phyloP scores from a whole-genome alignment of 2,113 vertebrate species.

The Panurus biarmicus region DNA sequence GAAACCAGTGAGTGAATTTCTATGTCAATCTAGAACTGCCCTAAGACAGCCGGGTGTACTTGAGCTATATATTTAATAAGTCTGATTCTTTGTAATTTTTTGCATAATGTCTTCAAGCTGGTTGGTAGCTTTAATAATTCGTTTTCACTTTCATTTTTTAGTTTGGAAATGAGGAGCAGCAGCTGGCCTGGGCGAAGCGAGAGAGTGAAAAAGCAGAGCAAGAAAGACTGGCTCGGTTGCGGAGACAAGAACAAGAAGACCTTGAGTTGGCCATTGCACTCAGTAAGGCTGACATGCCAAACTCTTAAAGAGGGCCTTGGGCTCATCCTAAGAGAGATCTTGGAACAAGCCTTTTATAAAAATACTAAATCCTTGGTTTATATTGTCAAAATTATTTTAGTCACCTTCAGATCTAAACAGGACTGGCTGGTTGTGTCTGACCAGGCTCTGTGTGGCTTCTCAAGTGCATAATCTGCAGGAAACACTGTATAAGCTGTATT shows the following conservation, averaged over 20 bases:
- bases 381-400: neutral
- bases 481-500: slow-evolving; percentile 5
- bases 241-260: slow-evolving; percentile 96
- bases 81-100: neutral
- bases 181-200: slow-evolving; percentile 96
- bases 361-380: neutral
- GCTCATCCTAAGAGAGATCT: neutral
- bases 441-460: neutral
- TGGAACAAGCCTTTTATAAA: neutral
- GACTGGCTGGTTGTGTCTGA: neutral
- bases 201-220: slow-evolving; percentile 94
- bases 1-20: neutral
- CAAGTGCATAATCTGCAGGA: neutral
- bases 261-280: slow-evolving; percentile 95
- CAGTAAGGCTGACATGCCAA: slow-evolving; percentile 97
- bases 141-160: slow-evolving; percentile 47
- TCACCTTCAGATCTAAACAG: neutral
- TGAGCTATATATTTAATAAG: neutral
- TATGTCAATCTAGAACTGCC: neutral
- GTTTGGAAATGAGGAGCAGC: slow-evolving; percentile 98
- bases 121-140: neutral
- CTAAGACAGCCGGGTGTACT: neutral
- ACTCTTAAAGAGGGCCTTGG: slow-evolving; percentile 68
- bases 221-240: slow-evolving; percentile 86
- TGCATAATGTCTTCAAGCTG: neutral